Evolutionary conservation across 1,140 invertebrate genomes (phyloP), one percentile per base, ranked within the genome.

Genomic region (Micrasema minimum): DNA sequence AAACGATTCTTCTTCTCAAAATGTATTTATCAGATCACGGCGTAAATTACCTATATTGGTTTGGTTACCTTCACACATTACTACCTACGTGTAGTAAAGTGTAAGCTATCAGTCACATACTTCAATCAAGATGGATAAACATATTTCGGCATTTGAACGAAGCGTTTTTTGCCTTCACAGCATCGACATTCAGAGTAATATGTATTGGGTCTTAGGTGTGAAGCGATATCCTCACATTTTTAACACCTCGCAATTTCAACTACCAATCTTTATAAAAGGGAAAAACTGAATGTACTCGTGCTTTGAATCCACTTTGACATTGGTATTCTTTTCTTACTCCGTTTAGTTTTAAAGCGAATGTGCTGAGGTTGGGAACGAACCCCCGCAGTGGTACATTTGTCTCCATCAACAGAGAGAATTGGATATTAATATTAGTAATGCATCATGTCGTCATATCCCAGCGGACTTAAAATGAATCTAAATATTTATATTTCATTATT

Each of bases 401-500:
- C 57, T 61, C 57, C 57, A 61, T 61, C 57, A 43, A 41, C n/a
- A 20, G n/a, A 11, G 57, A 61, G 57, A 55, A 55, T 55, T 43
- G 37, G 57, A 41, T 61, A 61, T 61, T 61, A 61, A 61, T 61
- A 43, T 38, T 38, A 9, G 37, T 43, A 61, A 61, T 61, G 37
- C 12, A 61, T 61, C 57, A 61, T 61, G 57, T 61, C 57, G 57
- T 61, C 57, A 61, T 61, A 43, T 57, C 35, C 35, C 10, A 22
- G 57, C 57, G 57, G 37, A 43, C 38, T 61, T 37, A 18, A 18
- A 57, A 38, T 43, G 57, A 61, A 61, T 61, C 57, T 61, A 61
- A 61, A 61, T 61, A 61, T 61, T 61, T 61, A 61, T 61, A 61
- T 61, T 61, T 61, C 57, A 61, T 61, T 55, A 55, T 55, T 14